These are phyloP conservation scores for Microhierax caerulescens DNA, from an alignment of 2,797 vertebrate species.

Conservation along the genomic window DNA sequence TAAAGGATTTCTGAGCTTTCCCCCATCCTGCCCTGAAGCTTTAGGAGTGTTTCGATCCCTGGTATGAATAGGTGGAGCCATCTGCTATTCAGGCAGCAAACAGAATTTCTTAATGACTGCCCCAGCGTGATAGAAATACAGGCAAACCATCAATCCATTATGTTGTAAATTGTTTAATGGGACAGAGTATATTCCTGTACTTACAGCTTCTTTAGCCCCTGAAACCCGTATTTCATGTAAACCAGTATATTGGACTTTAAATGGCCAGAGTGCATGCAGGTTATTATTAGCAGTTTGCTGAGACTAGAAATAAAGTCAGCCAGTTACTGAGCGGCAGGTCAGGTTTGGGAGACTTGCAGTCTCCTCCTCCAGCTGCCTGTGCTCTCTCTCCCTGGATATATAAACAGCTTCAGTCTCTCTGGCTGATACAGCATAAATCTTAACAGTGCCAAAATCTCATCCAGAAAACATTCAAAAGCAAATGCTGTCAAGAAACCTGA, in stretches of 20 bases:
- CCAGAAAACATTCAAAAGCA: not conserved
- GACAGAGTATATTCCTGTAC: not conserved
- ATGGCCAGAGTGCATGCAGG: not conserved
- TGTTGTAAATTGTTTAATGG: not conserved
- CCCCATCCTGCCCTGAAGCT: not conserved
- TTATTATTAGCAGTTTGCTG: not conserved
- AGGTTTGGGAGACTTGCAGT: not conserved
- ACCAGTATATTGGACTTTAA: not conserved
- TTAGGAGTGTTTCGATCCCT: not conserved
- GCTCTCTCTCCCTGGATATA: not conserved
- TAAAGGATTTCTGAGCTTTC: not conserved
- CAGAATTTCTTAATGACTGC: conserved; percentile 32
- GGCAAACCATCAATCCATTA: not conserved
- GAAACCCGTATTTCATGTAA: not conserved
- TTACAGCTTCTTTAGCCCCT: not conserved
- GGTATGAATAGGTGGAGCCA: conserved; percentile 27
- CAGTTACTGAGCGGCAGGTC: not conserved
- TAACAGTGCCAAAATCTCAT: not conserved
- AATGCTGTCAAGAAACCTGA: not conserved
- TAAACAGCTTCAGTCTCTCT: not conserved
- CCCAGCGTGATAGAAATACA: not conserved
- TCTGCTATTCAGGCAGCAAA: not conserved
- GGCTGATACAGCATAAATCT: not conserved
- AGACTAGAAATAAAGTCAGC: not conserved
- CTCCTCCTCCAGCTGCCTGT: not conserved